Percentiles rank a stretch among this genome's conserved stretches.
Evolutionary conservation across 2,797 vertebrate genomes (phyloP).

Genomic region (Allochrocebus solatus): DNA sequence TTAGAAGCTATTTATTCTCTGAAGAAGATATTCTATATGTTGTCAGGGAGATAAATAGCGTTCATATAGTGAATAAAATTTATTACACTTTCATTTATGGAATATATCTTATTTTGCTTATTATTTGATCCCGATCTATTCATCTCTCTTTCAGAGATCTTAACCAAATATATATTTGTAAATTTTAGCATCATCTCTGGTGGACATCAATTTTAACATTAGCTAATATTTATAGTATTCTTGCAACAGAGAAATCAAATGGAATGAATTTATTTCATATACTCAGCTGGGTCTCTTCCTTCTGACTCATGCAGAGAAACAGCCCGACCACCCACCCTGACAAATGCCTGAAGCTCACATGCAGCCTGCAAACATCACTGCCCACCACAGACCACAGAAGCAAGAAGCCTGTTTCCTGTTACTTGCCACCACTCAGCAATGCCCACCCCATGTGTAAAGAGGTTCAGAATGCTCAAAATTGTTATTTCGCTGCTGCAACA

Average conservation of each 20-base stretch:
- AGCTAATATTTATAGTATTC: not conserved
- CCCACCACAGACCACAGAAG: not conserved
- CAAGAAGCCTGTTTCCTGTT: not conserved
- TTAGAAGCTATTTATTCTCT: not conserved
- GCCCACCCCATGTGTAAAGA: fast-evolving
- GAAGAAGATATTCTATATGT: not conserved
- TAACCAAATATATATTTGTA: not conserved
- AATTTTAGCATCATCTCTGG: not conserved
- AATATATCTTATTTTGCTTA: not conserved
- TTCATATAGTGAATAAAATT: not conserved
- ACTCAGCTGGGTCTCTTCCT: not conserved
- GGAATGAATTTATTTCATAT: not conserved
- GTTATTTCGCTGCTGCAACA: not conserved
- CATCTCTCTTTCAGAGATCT: not conserved
- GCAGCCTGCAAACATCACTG: not conserved
- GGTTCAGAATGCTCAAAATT: not conserved
- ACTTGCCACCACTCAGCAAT: not conserved
- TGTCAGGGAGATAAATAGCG: not conserved
- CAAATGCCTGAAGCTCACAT: not conserved
- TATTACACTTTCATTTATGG: not conserved
- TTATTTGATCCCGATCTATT: not conserved
- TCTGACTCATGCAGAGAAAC: not conserved
- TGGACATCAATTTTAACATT: not conserved
- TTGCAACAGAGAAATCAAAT: not conserved
- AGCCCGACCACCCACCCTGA: not conserved